phyloP scores from a whole-genome alignment of 2,113 vertebrate species.

The Enhydra lutris region DNA sequence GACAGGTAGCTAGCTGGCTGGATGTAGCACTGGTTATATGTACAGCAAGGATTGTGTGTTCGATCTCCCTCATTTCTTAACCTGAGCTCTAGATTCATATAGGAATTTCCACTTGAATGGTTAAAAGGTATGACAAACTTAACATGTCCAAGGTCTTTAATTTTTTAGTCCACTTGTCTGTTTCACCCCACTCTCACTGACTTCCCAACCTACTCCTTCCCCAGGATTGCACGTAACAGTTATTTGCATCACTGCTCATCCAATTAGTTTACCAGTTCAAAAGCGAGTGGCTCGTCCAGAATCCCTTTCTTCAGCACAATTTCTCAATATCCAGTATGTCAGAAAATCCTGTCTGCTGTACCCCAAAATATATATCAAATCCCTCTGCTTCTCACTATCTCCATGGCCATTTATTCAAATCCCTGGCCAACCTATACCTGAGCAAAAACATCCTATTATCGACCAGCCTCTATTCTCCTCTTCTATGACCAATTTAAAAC shows the following conservation, averaged over 20 bases:
- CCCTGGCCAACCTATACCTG: not conserved
- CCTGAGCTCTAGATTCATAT: not conserved
- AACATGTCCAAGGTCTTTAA: not conserved
- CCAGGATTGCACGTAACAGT: not conserved
- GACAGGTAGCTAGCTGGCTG: not conserved
- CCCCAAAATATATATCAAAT: not conserved
- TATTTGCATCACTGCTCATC: not conserved
- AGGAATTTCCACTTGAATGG: not conserved
- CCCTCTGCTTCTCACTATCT: not conserved
- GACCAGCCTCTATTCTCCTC: not conserved
- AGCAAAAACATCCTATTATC: not conserved
- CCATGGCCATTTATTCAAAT: not conserved
- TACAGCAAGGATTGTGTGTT: not conserved
- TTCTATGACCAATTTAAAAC: not conserved
- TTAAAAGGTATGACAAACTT: not conserved
- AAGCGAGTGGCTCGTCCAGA: not conserved
- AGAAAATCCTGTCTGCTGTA: not conserved
- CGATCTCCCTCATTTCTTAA: not conserved
- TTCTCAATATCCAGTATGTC: not conserved
- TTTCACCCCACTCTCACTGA: not conserved
- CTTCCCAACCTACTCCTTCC: not conserved
- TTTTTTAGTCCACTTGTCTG: not conserved
- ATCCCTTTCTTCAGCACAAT: not conserved
- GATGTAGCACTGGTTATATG: not conserved
- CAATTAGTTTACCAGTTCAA: not conserved